Percentiles rank a stretch among this genome's conserved stretches.
phyloP scores from a whole-genome alignment of 1,140 invertebrate species.

The Penaeus indicus region DNA sequence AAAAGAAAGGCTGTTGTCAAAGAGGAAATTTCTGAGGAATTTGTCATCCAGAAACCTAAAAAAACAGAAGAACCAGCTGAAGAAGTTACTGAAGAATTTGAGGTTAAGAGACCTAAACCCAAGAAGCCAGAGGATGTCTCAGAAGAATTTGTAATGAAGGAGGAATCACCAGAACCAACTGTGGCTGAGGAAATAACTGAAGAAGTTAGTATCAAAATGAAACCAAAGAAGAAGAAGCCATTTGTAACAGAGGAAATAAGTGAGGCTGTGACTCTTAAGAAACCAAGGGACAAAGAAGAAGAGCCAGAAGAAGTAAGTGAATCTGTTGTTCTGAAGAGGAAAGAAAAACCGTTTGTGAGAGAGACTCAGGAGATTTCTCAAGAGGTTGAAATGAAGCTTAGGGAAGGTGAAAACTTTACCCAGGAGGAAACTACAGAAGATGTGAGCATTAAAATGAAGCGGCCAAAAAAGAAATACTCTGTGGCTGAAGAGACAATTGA shows the following conservation, averaged over 20 bases:
- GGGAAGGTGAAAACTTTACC: constrained; percentile 68
- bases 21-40: constrained; percentile 52
- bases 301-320: constrained; percentile 45
- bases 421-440: constrained; percentile 66
- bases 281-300: constrained; percentile 50
- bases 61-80: constrained; percentile 38
- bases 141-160: constrained; percentile 47
- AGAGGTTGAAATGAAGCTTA: constrained; percentile 67
- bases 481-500: constrained; percentile 62
- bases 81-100: constrained; percentile 42
- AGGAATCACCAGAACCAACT: constrained; percentile 44
- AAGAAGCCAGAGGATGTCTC: constrained; percentile 67
- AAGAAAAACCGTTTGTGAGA: constrained; percentile 31
- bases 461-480: constrained; percentile 61
- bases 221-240: constrained; percentile 54
- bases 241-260: constrained; percentile 41
- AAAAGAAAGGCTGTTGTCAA: constrained; percentile 50
- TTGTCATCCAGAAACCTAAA: constrained; percentile 33
- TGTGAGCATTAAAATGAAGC: constrained; percentile 67
- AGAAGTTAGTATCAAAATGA: constrained; percentile 48
- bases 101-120: constrained; percentile 41
- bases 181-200: constrained; percentile 56
- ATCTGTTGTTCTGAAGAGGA: constrained; percentile 48
- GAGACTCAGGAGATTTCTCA: constrained; percentile 62
- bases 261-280: constrained; percentile 47